phyloP scores from a whole-genome alignment of 2,888 invertebrate species.

The Heliothis peltigera region DNA sequence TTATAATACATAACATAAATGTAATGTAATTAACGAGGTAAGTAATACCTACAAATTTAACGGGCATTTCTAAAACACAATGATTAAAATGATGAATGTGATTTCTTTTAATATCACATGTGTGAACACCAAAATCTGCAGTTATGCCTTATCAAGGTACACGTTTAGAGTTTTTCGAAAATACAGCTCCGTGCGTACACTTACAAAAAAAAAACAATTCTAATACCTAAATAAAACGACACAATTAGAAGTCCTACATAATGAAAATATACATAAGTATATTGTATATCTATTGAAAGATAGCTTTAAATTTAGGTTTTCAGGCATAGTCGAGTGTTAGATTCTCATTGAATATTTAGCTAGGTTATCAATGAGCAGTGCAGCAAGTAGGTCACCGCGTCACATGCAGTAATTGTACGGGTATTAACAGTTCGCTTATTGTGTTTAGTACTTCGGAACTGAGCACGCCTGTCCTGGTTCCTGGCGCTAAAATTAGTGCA shows the following conservation, averaged over 20 bases:
- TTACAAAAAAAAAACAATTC: neutral
- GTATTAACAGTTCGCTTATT: conserved; percentile 17
- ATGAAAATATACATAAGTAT: no score
- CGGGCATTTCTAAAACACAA: no score
- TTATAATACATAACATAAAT: no score
- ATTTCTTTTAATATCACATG: no score
- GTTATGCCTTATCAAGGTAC: neutral
- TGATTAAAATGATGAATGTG: no score
- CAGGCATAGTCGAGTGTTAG: conserved; percentile 21
- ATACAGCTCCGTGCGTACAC: neutral
- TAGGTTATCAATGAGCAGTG: conserved; percentile 41
- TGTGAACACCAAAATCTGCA: neutral
- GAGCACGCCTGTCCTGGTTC: neutral
- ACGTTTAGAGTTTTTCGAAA: neutral
- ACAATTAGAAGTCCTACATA: conserved; percentile 14
- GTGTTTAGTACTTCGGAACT: conserved; percentile 15
- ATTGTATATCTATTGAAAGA: neutral
- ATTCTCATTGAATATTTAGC: conserved; percentile 51
- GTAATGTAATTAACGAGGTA: no score
- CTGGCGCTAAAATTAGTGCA: neutral
- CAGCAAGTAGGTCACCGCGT: conserved; percentile 33
- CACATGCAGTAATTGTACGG: conserved; percentile 2
- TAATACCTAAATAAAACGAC: neutral
- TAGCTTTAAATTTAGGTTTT: conserved; percentile 19
- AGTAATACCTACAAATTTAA: no score